Evolutionary conservation across 2,113 vertebrate species (phyloP).

Genomic region (Cyanoramphus novaezelandiae): DNA sequence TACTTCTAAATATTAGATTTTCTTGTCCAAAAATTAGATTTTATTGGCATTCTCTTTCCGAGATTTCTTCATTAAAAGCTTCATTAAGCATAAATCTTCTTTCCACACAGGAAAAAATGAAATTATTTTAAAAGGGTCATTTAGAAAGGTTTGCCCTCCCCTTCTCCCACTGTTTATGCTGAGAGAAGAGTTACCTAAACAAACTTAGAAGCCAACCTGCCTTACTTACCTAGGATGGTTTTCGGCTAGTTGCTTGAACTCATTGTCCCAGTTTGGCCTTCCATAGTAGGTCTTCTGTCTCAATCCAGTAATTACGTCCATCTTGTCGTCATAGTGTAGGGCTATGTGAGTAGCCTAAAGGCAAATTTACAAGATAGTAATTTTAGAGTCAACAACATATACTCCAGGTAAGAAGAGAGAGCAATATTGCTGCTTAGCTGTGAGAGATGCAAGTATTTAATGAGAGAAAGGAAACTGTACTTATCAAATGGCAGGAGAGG

Average conservation of each 20-base stretch:
- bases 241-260: conserved; percentile 78
- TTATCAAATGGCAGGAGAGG: background rate
- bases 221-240: conserved; percentile 82
- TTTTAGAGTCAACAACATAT: background rate
- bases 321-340: conserved; percentile 75
- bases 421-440: background rate
- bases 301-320: conserved; percentile 80
- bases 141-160: conserved; percentile 51
- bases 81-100: conserved; percentile 81
- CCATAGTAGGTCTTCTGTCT: conserved; percentile 82
- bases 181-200: conserved; percentile 19
- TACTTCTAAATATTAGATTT: conserved; percentile 84
- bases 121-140: conserved; percentile 77
- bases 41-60: conserved; percentile 80
- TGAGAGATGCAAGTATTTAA: background rate
- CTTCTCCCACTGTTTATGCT: conserved; percentile 35
- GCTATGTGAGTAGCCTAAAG: conserved; percentile 81
- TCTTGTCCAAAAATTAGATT: conserved; percentile 83
- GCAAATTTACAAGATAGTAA: conserved; percentile 25
- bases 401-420: background rate
- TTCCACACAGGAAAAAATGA: conserved; percentile 70
- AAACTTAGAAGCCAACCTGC: conserved; percentile 16
- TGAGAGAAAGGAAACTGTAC: background rate
- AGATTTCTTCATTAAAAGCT: conserved; percentile 84
- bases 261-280: conserved; percentile 82